Evolutionary conservation across 2,797 vertebrate species (phyloP).

Genomic region (Furcifer pardalis): DNA sequence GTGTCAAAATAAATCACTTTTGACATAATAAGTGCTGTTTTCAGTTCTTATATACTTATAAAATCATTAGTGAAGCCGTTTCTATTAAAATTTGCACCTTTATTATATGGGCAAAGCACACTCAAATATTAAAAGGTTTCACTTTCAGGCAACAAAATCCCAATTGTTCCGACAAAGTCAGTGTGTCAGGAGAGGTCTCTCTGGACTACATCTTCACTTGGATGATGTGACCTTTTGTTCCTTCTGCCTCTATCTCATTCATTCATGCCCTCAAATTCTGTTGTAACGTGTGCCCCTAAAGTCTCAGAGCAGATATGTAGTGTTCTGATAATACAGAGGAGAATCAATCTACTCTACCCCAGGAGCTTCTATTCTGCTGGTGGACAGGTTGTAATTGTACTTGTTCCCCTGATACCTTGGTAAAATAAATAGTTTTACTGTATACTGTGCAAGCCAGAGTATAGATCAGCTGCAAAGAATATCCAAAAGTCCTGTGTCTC

Average conservation of each 20-base stretch:
- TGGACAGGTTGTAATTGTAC: neutral
- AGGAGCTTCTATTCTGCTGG: neutral
- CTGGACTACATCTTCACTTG: neutral
- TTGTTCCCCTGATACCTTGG: neutral
- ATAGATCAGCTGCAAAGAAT: neutral
- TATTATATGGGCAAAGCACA: rapidly evolving
- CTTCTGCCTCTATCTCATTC: neutral
- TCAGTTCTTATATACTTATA: neutral
- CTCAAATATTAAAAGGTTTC: neutral
- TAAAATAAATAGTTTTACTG: neutral
- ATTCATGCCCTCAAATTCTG: neutral
- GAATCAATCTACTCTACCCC: neutral
- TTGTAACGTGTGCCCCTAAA: too few species aligned
- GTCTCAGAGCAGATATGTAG: neutral
- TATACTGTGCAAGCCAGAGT: neutral
- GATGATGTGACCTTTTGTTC: neutral
- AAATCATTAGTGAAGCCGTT: neutral
- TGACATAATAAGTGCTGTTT: slow-evolving; percentile 7
- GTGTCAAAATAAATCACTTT: too few species aligned
- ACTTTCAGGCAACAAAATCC: neutral
- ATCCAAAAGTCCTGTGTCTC: neutral
- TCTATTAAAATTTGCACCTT: neutral
- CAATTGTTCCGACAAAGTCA: neutral
- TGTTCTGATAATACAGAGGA: neutral
- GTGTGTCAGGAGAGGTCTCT: neutral